phyloP scores from a whole-genome alignment of 2,888 invertebrate genomes.

The Aplocera efformata region DNA sequence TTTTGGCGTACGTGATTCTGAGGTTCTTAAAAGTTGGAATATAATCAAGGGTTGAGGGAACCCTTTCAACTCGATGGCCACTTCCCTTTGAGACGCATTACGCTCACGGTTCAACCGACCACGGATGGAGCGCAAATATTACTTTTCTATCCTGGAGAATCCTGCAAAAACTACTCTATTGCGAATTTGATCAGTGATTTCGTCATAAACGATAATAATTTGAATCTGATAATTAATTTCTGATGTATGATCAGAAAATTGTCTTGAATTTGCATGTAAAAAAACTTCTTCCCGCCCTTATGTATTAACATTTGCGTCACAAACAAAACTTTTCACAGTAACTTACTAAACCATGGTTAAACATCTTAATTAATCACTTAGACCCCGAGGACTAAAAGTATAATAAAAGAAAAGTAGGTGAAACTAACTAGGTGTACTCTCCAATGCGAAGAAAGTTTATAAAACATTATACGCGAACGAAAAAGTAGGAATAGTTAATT shows the following conservation, averaged over 20 bases:
- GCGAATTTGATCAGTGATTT: too few species aligned
- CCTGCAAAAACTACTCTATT: too few species aligned
- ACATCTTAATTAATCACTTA: too few species aligned
- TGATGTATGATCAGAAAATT: too few species aligned
- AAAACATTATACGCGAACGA: constrained; percentile 32
- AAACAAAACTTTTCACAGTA: too few species aligned
- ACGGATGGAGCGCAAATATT: constrained; percentile 2
- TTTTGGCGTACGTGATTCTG: constrained; percentile 37
- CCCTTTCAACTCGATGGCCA: constrained; percentile 41
- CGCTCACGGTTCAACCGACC: constrained; percentile 13
- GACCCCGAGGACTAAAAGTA: too few species aligned
- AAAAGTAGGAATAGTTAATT: constrained; percentile 41
- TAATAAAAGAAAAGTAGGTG: not conserved
- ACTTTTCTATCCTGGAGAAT: not conserved
- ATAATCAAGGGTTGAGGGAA: constrained; percentile 8
- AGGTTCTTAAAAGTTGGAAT: constrained; percentile 28
- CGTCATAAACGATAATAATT: too few species aligned
- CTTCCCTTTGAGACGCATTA: constrained; percentile 34
- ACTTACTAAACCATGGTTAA: too few species aligned
- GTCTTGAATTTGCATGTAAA: too few species aligned
- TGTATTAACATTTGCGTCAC: too few species aligned
- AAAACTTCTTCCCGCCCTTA: too few species aligned
- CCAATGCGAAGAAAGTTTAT: constrained; percentile 22
- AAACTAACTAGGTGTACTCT: constrained; percentile 2
- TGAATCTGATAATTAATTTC: too few species aligned